Base-by-base conservation (phyloP, 2,797 vertebrate species). In the Euthynnus affinis region DNA sequence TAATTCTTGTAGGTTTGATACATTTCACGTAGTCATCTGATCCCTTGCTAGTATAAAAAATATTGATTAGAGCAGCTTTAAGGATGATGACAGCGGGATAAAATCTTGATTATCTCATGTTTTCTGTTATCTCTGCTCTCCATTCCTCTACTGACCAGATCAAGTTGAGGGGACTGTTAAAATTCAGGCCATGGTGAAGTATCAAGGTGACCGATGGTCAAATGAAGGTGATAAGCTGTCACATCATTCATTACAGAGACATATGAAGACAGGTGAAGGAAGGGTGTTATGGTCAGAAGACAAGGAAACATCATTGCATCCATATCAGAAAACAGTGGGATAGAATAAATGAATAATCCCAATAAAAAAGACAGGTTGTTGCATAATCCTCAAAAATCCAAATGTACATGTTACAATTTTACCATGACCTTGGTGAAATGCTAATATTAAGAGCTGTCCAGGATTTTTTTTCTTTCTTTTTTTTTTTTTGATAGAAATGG, bases 401-500 rank as follows among this genome's bases (percentile, higher is more conserved):
- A 23, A 58, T 75, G 17, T 56, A 18, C 8, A 37, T 18, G 10
- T 65, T 18, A 27, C 29, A n/a, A 17, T 72, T 67, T 25, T 18
- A 23, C 46, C 27, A 9, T n/a, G 34, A 74, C 4, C 20, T 7
- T 53, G 10, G 40, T 42, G 40, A 25, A 71, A 59, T 55, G 17
- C 46, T 53, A 22, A 37, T 12, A 53, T 48, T 49, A 49, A 69
- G 15, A 70, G 8, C 32, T 64, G 53, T 64, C 65, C 56, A 40
- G 53, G 18, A 63, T 59, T 46, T 29, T 61, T 29, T 29, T 29
- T 29, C 27, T 29, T 29, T 29, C 5, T 29, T 5, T 57, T 51
- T 25, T 32, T 49, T 14, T 70, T 52, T 72, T 55, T 78, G 55
- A 79, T 56, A 79, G 72, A 81, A 85, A 81, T 88, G 34, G 55